Base-by-base conservation (phyloP, 1,140 invertebrate species). In the Procambarus clarkii region DNA sequence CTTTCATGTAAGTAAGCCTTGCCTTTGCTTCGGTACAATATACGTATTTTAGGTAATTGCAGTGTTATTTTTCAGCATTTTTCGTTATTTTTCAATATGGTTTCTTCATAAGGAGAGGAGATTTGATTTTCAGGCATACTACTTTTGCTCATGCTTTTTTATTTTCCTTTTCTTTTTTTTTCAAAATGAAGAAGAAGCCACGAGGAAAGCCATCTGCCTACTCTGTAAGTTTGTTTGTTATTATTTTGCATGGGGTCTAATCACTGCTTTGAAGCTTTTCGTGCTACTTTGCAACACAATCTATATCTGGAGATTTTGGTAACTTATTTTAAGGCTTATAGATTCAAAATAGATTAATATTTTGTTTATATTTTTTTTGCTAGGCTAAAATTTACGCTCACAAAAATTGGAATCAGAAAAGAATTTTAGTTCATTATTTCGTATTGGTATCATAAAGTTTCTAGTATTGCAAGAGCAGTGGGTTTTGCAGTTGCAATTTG, bases 161-260 rank as follows among this genome's bases (percentile, higher is more conserved):
- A 60, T 79, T 86, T 9, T 54, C 34, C 13, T 54, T 13, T 13
- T 54, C 13, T 48, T 78, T 69, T 91, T 85, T 78, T 91, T 80
- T 79, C 74, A 74, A 54, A 81, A 71, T 91, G 89, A 91, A 93
- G 92, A 93, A 92, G 80, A 91, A 92, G 78, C 86, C 86, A 50
- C 88, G 88, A 44, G 92, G 92, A 80, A 91, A 93, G 80, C 89
- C 86, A 92, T 93, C 86, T 81, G 92, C 91, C 79, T 93, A 92
- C 88, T 93, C 91, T 91, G 91, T 91, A 81, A 91, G 91, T 92
- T 82, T 91, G 46, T 60, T 88, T 93, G 34, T 86, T 88, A 85
- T 58, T 88, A 90, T 93, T 91, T 89, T 92, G 50, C 60, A 71
- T 77, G 69, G 24, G 7, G 2, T 80, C 74, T 64, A n/a, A 21